These are phyloP conservation scores for Drosophila ercepeae DNA, from an alignment of 1,140 invertebrate genomes.

Conservation along the genomic window DNA sequence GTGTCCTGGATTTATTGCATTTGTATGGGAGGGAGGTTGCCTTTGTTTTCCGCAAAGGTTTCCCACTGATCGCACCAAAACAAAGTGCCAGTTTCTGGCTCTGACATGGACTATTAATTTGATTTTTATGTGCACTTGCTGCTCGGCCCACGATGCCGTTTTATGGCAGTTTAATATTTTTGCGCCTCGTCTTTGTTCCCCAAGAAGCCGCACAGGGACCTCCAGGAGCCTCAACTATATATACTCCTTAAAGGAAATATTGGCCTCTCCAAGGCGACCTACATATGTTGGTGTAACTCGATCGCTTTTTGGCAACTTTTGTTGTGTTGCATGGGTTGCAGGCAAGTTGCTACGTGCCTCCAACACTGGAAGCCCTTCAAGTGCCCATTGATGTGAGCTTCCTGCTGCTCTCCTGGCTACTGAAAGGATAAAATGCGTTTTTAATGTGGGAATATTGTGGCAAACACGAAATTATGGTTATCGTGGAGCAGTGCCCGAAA, in stretches of 20 bases:
- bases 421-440: constrained; percentile 24
- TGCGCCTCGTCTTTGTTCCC: constrained; percentile 51
- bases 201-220: constrained; percentile 63
- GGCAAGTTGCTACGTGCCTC: constrained; percentile 64
- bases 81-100: constrained; percentile 69
- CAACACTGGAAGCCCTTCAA: constrained; percentile 66
- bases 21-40: constrained; percentile 21
- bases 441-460: constrained; percentile 78
- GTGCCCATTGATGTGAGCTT: constrained; percentile 78
- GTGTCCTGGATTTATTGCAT: constrained; percentile 63
- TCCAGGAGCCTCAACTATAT: constrained; percentile 2
- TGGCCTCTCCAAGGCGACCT: constrained; percentile 29
- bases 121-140: constrained; percentile 78
- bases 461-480: constrained; percentile 31
- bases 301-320: constrained; percentile 59
- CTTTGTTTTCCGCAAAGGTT: constrained; percentile 62
- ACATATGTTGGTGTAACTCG: constrained; percentile 49
- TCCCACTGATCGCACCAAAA: constrained; percentile 78
- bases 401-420: constrained; percentile 45
- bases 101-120: constrained; percentile 77
- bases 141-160: constrained; percentile 36
- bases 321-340: constrained; percentile 27
- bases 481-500: constrained; percentile 8
- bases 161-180: constrained; percentile 78
- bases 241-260: neutral